Evolutionary conservation across 2,113 vertebrate species (phyloP), one percentile per base, ranked within the genome.

Genomic region (Phoenicopterus ruber): DNA sequence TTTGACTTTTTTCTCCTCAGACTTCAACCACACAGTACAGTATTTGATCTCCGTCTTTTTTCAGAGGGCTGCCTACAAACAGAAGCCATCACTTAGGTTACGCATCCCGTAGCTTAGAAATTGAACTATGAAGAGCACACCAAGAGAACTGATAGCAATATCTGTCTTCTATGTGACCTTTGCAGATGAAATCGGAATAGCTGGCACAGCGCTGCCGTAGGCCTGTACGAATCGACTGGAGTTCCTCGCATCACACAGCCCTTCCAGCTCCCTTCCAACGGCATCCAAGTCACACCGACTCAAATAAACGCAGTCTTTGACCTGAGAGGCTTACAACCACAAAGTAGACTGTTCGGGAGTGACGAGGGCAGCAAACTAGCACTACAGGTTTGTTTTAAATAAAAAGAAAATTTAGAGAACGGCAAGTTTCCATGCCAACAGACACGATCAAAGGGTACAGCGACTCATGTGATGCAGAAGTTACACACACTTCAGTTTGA

Each of bases 401-500:
- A 73, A 84, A 84, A 54, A 54, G 62, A 81, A 83, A 57, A 77
- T 82, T 82, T 86, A 80, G 91, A 86, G 88, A 86, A 90, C 25
- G 93, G 94, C 85, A 92, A 73, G 52, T 86, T 82, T 95, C 90
- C 88, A 71, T 85, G 86, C 92, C 94, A 44, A 97, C 83, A 95
- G 91, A 97, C 93, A 94, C 82, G 92, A 95, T 79, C 79, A 49
- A 49, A 8, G 88, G 89, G 96, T 94, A 96, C 82, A 87, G 96
- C 42, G 74, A 94, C 80, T 96, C 86, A 24, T n/a, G 94, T 86
- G 94, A 84, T 92, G 93, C 38, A 4, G 85, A 94, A 96, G 93
- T 97, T 97, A 97, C 77, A 96, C 82, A 97, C 95, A 83, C 91
- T 96, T 95, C 96, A 91, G 97, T 74, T 97, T 93, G 96, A 98